Base-by-base conservation (phyloP, 2,797 vertebrate species). In the Petrocephalus sullivani region DNA sequence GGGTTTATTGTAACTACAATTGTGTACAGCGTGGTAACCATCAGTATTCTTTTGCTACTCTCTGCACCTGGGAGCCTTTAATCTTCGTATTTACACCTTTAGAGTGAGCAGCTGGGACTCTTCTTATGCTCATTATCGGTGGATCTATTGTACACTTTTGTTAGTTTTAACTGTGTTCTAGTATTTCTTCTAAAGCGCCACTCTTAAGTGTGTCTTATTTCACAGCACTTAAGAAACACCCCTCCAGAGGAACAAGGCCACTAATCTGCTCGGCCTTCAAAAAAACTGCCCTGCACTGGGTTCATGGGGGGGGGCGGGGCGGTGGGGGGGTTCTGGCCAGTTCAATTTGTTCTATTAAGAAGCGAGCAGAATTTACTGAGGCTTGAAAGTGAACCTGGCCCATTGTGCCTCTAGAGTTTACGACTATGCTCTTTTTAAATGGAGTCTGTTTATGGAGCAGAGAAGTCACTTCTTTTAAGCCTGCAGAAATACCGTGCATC, bases 151-250 rank as follows among this genome's bases (percentile, higher is more conserved):
- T 41, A 21, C 56, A 21, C 56, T 86, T 86, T 60, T 41, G 54
- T 61, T 56, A 58, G 85, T 56, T 58, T 86, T 60, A 28, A 46
- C 54, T 41, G 56, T 86, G 56, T 1, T 58, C 16, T 58, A 16
- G 56, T 85, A 58, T 57, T 58, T 58, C 56, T 19, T 28, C 37
- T 60, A 37, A 86, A 86, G 56, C 16, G 16, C 53, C 54, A 28
- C 49, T 87, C 61, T 87, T 56, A 61, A 87, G 86, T 87, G 37
- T 87, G 46, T 87, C 67, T 67, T 75, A 87, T 67, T 67, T 87
- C 41, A 87, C 23, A 67, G 86, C 61, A 33, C 61, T 51, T 78
- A 57, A 82, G 28, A 87, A 61, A 86, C 16, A 60, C 1, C 28
- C 16, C 56, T 60, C 28, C 56, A 58, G 85, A 21, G 28, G 56